These are phyloP conservation scores for Agrotis ipsilon DNA, from an alignment of 2,888 invertebrate genomes.

Conservation along the genomic window DNA sequence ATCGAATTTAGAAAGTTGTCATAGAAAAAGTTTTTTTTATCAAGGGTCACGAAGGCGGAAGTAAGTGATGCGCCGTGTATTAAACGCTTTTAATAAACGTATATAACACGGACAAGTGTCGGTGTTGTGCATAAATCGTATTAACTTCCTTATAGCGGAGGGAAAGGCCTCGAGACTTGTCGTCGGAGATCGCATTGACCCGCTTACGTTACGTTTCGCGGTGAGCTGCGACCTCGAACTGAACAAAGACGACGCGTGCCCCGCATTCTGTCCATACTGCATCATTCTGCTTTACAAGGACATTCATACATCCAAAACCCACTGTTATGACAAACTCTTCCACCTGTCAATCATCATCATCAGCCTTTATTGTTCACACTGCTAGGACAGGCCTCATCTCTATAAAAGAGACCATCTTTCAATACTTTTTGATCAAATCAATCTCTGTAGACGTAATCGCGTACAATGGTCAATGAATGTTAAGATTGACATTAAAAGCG, in stretches of 20 bases:
- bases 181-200: slow-evolving; percentile 82
- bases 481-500: slow-evolving; percentile 18
- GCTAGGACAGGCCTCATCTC: no score
- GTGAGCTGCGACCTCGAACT: slow-evolving; percentile 63
- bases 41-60: slow-evolving; percentile 54
- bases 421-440: slow-evolving; percentile 25
- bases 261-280: slow-evolving; percentile 64
- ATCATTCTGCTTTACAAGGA: slow-evolving; percentile 65
- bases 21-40: slow-evolving; percentile 42
- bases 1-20: slow-evolving; percentile 57
- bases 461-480: slow-evolving; percentile 16
- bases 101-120: slow-evolving; percentile 46
- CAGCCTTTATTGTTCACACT: no score
- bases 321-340: not conserved
- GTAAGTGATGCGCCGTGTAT: slow-evolving; percentile 27
- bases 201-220: slow-evolving; percentile 72
- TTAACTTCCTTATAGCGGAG: slow-evolving; percentile 76
- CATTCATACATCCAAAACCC: slow-evolving; percentile 46
- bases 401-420: not conserved
- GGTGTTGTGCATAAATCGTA: slow-evolving; percentile 70
- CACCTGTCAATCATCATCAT: no score
- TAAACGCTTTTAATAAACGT: slow-evolving; percentile 52
- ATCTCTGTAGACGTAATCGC: slow-evolving; percentile 1
- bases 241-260: slow-evolving; percentile 73
- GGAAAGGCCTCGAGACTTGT: slow-evolving; percentile 80